Base-by-base conservation (phyloP, 2,888 invertebrate species). In the Axea sp. region DNA sequence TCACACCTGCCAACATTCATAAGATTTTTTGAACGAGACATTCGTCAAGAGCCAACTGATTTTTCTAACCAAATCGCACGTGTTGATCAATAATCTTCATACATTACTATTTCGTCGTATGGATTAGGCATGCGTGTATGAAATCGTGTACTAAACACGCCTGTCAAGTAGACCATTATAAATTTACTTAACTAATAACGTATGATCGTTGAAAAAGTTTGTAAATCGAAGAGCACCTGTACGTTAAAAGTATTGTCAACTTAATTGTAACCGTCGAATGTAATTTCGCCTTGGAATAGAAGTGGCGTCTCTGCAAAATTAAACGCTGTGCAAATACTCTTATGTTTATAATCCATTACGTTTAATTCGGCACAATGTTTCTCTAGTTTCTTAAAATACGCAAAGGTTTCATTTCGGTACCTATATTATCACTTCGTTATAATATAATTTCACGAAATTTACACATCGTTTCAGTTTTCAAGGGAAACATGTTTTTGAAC, bases 301-400 rank as follows among this genome's bases (percentile, higher is more conserved):
- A 55, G 28, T 37, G 28, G 22, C 24, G 1, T n/a, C 11, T 45
- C 26, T 51, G 35, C 49, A 26, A 41, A 59, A 67, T 8, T 0
- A 57, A 47, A 57, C 26, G 14, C 9, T 39, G 39, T 57, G 39
- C 33, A 67, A 41, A 26, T 60, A 51, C 6, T 33, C 55, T 43
- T 60, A 60, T 9, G 14, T 28, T 59, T 69, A 60, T 17, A 69
- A 37, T 59, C 41, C 41, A 45, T 62, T 69, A 69, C 39, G 24
- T 60, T 43, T 69, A 69, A 69, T 69, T 69, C 69, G 69, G 69
- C 60, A 69, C 60, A 60, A 60, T 60, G 43, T 69, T 69, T 69
- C 57, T 53, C 51, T 68, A 57, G 19, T 57, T 67, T 28, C 67
- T 67, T 67, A 67, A 57, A 67, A 41, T 67, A 67, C 49, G 41